Evolutionary conservation across 2,113 vertebrate species (phyloP).

Genomic region (Pelvicachromis taeniatus): DNA sequence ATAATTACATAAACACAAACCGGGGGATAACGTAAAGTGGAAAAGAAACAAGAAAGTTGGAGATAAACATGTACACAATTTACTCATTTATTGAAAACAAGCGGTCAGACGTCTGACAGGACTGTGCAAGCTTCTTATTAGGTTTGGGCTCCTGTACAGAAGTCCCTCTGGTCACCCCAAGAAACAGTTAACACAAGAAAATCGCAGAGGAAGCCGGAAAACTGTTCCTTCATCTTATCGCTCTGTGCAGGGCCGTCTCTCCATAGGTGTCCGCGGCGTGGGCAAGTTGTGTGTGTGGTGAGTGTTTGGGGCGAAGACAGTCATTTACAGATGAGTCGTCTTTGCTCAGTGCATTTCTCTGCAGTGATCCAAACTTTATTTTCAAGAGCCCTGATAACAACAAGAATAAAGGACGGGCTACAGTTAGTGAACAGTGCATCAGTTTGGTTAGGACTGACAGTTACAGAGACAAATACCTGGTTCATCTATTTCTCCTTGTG

Average conservation of each 20-base stretch:
- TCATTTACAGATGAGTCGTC: slow-evolving; percentile 45
- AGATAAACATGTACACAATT: not conserved
- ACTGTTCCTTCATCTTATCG: not conserved
- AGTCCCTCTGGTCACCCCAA: not conserved
- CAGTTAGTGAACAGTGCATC: not conserved
- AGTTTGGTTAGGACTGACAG: not conserved
- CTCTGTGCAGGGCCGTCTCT: slow-evolving; percentile 3
- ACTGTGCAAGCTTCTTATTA: not conserved
- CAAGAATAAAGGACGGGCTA: not conserved
- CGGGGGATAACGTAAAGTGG: not conserved
- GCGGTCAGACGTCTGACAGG: not conserved
- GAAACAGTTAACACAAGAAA: not conserved
- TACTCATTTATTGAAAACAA: slow-evolving; percentile 37
- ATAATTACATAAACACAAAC: not conserved
- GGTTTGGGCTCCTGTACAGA: slow-evolving; percentile 11
- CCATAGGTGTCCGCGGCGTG: not conserved
- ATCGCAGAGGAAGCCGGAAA: not conserved
- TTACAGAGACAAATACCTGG: slow-evolving; percentile 31
- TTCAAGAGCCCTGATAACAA: slow-evolving; percentile 34
- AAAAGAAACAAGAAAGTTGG: not conserved
- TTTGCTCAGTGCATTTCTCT: slow-evolving; percentile 59
- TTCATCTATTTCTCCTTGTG: slow-evolving; percentile 90
- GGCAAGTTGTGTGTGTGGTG: not conserved
- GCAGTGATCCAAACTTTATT: slow-evolving; percentile 9
- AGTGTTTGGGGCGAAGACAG: not conserved